Percentiles rank a stretch among this genome's conserved stretches.
Evolutionary conservation across 2,113 vertebrate species (phyloP).

Genomic region (Onychostoma macrolepis): DNA sequence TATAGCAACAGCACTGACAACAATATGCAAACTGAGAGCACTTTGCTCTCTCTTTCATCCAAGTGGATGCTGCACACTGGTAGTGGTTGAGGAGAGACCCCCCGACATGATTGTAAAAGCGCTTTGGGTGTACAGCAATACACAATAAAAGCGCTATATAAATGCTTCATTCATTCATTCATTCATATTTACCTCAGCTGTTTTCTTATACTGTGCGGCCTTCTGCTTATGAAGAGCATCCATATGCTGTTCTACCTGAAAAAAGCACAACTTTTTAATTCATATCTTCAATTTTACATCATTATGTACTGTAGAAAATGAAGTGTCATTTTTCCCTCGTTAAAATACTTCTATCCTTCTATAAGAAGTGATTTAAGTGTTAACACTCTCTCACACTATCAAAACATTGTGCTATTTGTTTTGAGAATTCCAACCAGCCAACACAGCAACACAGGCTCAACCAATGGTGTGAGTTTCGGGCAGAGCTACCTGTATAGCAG

Average conservation of each 20-base stretch:
- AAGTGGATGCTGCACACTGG: too few species aligned
- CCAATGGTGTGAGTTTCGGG: neutral
- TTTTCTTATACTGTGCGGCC: slow-evolving; percentile 89
- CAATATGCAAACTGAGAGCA: neutral
- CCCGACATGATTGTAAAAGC: too few species aligned
- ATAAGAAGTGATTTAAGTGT: neutral
- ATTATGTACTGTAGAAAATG: neutral
- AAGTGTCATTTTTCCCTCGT: neutral
- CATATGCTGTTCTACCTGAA: slow-evolving; percentile 89
- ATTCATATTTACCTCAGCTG: slow-evolving; percentile 88
- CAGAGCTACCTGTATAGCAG: neutral
- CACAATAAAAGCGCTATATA: too few species aligned
- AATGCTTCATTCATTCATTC: too few species aligned
- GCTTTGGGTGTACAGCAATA: too few species aligned
- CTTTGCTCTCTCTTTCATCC: neutral
- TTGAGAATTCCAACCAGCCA: neutral
- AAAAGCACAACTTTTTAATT: slow-evolving; percentile 41
- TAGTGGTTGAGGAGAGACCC: too few species aligned
- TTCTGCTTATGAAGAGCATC: slow-evolving; percentile 89
- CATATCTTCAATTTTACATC: neutral
- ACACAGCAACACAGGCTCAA: neutral
- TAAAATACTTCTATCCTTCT: neutral
- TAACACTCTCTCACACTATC: neutral
- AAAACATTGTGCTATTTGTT: neutral
- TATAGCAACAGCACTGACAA: neutral